A percentile compares a stretch with the other conserved stretches of the same genome.
Conservation (phyloP, 2,113 vertebrate species). For the Pantherophis guttatus region DNA sequence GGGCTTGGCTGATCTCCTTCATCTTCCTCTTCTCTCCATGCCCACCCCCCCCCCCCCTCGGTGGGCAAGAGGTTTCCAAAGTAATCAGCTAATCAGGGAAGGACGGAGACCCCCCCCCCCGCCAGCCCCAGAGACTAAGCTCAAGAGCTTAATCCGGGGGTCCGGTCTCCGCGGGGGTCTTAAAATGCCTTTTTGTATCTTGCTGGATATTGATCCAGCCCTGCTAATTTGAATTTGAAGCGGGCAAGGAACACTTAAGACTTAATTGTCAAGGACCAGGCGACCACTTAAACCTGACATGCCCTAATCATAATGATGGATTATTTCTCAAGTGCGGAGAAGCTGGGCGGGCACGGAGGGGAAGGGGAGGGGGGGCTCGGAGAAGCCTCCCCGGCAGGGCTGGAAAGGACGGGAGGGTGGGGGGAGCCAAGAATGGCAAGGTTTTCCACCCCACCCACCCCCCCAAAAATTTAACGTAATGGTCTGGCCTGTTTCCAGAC, state of each 20-base stretch:
- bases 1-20: neutral
- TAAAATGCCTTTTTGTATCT: slow-evolving; percentile 15
- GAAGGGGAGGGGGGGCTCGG: neutral
- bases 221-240: slow-evolving; percentile 23
- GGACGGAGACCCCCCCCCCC: neutral
- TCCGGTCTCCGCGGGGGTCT: neutral
- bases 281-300: slow-evolving; percentile 29
- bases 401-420: neutral
- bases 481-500: neutral
- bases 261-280: slow-evolving; percentile 30
- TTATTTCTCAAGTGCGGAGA: slow-evolving; percentile 11
- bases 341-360: neutral
- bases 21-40: neutral
- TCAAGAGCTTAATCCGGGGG: slow-evolving; percentile 4
- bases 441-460: accelerated
- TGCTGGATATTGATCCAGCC: slow-evolving; percentile 27
- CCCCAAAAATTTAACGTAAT: neutral
- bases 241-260: slow-evolving; percentile 28
- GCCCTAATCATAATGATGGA: slow-evolving; percentile 35
- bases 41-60: neutral
- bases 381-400: no score
- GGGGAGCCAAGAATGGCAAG: neutral
- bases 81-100: slow-evolving; percentile 4
- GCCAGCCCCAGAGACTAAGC: neutral
- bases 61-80: neutral